phyloP scores from a whole-genome alignment of 2,797 vertebrate species.

The Sebastes steindachneri region DNA sequence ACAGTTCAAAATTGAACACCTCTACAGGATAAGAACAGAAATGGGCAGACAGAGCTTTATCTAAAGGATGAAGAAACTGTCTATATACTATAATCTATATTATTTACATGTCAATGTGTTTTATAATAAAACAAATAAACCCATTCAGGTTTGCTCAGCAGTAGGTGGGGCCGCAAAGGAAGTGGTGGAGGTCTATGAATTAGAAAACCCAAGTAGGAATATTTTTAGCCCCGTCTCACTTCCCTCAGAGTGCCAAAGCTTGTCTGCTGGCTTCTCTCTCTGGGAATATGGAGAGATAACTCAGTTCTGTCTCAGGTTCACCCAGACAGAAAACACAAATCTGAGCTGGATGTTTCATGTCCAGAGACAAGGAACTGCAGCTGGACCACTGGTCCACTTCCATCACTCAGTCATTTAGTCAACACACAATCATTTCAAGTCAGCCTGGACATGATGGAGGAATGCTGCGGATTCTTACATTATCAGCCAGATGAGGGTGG shows the following conservation, averaged over 20 bases:
- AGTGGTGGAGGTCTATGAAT: background rate
- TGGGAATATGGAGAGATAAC: background rate
- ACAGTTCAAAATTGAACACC: background rate
- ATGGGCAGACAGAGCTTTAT: background rate
- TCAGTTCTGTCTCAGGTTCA: background rate
- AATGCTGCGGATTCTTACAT: background rate
- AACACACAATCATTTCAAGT: background rate
- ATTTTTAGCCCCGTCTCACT: conserved; percentile 4
- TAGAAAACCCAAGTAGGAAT: background rate
- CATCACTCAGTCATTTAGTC: background rate
- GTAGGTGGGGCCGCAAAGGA: background rate
- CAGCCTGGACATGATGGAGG: background rate
- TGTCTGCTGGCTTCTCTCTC: background rate
- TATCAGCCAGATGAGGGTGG: background rate
- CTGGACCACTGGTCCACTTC: background rate
- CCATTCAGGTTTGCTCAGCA: background rate
- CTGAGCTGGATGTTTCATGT: background rate
- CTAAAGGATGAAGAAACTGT: background rate
- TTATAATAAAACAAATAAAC: background rate
- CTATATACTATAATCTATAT: background rate
- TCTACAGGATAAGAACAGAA: background rate
- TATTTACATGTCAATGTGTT: background rate
- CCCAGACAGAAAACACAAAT: background rate
- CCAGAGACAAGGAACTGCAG: background rate
- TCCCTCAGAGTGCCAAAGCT: conserved; percentile 12